Base-by-base conservation (phyloP, 2,888 invertebrate genomes). In the Sesia bembeciformis region DNA sequence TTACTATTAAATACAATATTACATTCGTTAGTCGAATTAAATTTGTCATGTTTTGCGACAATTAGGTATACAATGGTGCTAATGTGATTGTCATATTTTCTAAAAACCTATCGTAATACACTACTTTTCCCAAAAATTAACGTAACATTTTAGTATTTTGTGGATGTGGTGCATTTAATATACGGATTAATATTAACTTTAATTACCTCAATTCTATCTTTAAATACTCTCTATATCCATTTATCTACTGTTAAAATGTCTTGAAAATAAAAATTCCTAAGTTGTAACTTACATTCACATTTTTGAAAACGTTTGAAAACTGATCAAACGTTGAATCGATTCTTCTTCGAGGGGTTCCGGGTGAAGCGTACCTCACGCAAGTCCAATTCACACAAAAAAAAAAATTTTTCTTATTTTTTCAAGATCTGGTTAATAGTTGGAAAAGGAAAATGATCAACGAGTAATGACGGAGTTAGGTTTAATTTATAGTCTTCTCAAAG, bases 311-410 rank as follows among this genome's bases (percentile, higher is more conserved):
- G 7, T n/a, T 4, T 23, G 5, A 55, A n/a, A 7, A 57, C 54
- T 39, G 7, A 3, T 42, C n/a, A n/a, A n/a, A n/a, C n/a, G n/a
- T n/a, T n/a, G n/a, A n/a, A n/a, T n/a, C n/a, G n/a, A n/a, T 4
- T 52, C 51, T 53, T 50, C 42, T 42, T 51, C 41, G 6, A 60
- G 53, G 0, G 56, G 54, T 41, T 58, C 62, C 39, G 61, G 61
- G 40, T 57, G 39, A 23, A 23, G 40, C 59, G 59, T 4, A 59
- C 62, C 39, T 60, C 57, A 40, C 57, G 7, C 8, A 43, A 43
- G 4, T 43, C 43, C 6, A 43, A 6, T 6, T 43, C 0, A 23
- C 23, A 23, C n/a, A 23, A 23, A 23, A 23, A 23, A 23, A 23
- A 23, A 1, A 1, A 1, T 23, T 23, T 23, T 23, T 23, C 23